Evolutionary conservation across 2,888 invertebrate species (phyloP).

Genomic region (Sympetrum striolatum): DNA sequence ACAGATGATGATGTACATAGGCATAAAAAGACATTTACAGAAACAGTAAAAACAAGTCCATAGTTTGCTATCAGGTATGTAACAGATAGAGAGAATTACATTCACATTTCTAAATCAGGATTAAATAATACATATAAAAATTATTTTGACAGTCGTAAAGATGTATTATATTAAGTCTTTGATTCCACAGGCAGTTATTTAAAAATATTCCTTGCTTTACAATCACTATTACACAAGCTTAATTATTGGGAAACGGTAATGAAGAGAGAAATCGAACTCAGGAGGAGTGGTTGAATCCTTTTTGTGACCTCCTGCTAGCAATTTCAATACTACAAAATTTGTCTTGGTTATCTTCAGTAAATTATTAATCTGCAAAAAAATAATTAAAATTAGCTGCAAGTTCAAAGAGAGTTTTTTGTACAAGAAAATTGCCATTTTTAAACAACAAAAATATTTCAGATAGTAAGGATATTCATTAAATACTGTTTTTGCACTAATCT

Average conservation of each 20-base stretch:
- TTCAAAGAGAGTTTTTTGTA: background rate
- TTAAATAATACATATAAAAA: background rate
- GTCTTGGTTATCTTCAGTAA: constrained; percentile 92
- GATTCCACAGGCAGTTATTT: background rate
- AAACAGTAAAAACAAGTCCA: no score
- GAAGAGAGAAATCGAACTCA: constrained; percentile 89
- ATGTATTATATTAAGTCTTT: background rate
- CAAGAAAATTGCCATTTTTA: background rate
- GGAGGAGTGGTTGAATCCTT: constrained; percentile 84
- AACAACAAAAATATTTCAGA: no score
- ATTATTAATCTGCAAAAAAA: constrained; percentile 71
- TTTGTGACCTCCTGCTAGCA: constrained; percentile 91
- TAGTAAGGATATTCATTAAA: no score
- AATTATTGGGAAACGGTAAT: constrained; percentile 90
- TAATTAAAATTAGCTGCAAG: background rate
- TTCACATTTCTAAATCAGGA: background rate
- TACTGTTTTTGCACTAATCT: no score
- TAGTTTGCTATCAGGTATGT: no score
- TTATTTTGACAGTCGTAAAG: background rate
- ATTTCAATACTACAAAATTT: constrained; percentile 93
- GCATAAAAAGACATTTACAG: no score
- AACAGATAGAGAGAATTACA: no score
- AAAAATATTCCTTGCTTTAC: background rate
- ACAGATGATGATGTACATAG: no score
- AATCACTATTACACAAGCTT: constrained; percentile 62